A percentile compares a stretch with the other conserved stretches of the same genome.
phyloP scores from a whole-genome alignment of 2,797 vertebrate species.

The Poeciliopsis turneri region DNA sequence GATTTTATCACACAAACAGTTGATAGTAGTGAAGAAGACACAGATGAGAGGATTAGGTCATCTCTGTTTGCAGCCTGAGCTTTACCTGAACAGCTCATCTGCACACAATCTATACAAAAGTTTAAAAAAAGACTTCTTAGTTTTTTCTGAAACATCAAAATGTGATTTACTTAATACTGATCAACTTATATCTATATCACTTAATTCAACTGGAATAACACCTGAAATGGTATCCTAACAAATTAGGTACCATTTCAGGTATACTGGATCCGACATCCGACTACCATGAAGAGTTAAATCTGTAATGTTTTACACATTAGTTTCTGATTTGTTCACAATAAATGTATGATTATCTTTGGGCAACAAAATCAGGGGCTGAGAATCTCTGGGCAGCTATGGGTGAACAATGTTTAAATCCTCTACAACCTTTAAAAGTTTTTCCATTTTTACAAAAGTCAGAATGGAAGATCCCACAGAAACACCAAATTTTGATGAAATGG shows the following conservation, averaged over 20 bases:
- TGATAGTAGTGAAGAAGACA: conserved; percentile 66
- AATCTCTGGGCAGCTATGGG: neutral
- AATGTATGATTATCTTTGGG: neutral
- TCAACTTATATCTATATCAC: conserved; percentile 29
- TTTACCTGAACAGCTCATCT: conserved; percentile 6
- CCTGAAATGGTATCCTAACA: neutral
- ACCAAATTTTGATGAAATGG: neutral
- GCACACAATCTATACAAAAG: conserved; percentile 15
- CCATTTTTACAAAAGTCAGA: neutral
- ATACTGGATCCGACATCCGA: neutral
- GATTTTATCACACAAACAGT: conserved; percentile 53
- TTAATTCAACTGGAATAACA: conserved; percentile 33
- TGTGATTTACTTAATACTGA: conserved; percentile 41
- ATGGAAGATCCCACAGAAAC: neutral
- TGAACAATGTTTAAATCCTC: neutral
- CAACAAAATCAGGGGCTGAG: neutral
- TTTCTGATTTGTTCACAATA: neutral
- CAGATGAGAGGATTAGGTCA: conserved; percentile 46
- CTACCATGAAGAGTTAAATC: neutral
- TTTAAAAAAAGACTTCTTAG: neutral
- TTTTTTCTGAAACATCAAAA: conserved; percentile 10
- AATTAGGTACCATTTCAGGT: neutral
- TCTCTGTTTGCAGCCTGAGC: conserved; percentile 37
- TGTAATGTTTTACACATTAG: neutral
- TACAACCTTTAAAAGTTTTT: neutral